These are phyloP conservation scores for Apostichopus californicus DNA, from an alignment of 35 echinoderm and acorn worm species.

Conservation along the genomic window DNA sequence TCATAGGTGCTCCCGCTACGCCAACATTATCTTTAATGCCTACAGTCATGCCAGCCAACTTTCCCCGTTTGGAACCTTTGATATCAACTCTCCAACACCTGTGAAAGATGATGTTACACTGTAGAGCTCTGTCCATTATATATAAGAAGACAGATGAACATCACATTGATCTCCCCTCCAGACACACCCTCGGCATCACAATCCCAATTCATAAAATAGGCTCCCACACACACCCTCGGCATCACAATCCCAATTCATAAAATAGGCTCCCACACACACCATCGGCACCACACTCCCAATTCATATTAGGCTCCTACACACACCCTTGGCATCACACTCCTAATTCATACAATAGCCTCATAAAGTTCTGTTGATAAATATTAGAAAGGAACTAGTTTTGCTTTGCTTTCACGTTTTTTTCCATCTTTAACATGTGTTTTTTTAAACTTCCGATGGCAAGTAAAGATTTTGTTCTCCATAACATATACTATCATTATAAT, in stretches of 20 bases:
- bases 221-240: not conserved
- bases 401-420: too few species aligned
- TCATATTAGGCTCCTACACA: not conserved
- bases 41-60: constrained; percentile 54
- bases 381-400: too few species aligned
- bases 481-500: too few species aligned
- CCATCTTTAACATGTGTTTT: too few species aligned
- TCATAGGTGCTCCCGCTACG: constrained; percentile 77
- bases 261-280: not conserved
- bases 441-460: too few species aligned
- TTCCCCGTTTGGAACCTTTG: constrained; percentile 57
- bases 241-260: not conserved
- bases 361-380: too few species aligned
- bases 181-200: not conserved
- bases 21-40: constrained; percentile 75
- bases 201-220: not conserved
- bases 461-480: too few species aligned
- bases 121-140: too few species aligned
- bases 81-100: constrained; percentile 78
- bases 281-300: not conserved
- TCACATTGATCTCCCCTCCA: not conserved
- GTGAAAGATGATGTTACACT: not conserved
- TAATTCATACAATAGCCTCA: not conserved
- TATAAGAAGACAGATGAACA: not conserved
- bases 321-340: not conserved